These are phyloP conservation scores for Gortyna flavago DNA, from an alignment of 2,888 invertebrate species.

Conservation along the genomic window DNA sequence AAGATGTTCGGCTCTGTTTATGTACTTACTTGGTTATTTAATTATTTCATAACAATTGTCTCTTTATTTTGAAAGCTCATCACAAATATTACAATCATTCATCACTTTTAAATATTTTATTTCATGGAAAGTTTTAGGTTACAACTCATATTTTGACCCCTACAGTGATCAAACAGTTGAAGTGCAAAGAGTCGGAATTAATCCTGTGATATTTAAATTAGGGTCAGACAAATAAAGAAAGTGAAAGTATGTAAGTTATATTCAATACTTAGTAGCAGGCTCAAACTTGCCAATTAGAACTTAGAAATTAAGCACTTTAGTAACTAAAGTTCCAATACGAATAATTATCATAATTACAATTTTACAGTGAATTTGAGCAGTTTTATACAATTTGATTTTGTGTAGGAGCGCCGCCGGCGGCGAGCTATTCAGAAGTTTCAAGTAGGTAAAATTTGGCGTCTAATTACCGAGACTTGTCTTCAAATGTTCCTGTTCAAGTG, in stretches of 20 bases:
- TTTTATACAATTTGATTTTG: slow-evolving; percentile 50
- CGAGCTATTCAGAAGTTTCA: slow-evolving; percentile 44
- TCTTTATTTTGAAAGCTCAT: not conserved
- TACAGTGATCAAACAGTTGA: not conserved
- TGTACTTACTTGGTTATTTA: not conserved
- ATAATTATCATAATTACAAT: slow-evolving; percentile 21
- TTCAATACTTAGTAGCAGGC: not conserved
- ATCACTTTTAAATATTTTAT: not conserved
- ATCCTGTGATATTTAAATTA: not conserved
- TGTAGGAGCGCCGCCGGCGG: slow-evolving; percentile 29
- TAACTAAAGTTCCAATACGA: slow-evolving; percentile 3
- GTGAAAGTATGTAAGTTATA: not conserved
- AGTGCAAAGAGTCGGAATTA: not conserved
- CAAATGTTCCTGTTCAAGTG: slow-evolving; percentile 37
- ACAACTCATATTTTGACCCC: not conserved
- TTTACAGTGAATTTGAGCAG: slow-evolving; percentile 23
- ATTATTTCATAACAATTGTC: not conserved
- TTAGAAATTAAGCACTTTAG: slow-evolving; percentile 1
- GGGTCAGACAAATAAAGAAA: not conserved
- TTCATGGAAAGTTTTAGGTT: not conserved
- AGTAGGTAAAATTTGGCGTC: slow-evolving; percentile 51
- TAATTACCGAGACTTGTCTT: slow-evolving; percentile 62
- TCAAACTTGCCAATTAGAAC: not conserved
- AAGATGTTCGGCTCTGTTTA: not conserved
- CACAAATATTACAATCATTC: not conserved